Base-by-base conservation (phyloP, 2,797 vertebrate genomes). In the Alosa sapidissima region DNA sequence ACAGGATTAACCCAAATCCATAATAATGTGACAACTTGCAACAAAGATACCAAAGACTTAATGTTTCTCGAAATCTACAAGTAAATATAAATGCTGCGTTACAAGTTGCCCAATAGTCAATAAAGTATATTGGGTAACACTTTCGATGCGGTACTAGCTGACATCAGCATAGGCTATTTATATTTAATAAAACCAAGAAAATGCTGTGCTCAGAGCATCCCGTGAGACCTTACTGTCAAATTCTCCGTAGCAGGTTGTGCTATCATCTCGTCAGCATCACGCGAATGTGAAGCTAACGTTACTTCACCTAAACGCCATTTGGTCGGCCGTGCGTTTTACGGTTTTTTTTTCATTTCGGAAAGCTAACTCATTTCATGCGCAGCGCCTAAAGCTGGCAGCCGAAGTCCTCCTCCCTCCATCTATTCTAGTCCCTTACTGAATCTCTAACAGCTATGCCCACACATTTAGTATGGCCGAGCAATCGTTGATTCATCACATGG, bases 401-500 rank as follows among this genome's bases (percentile, higher is more conserved):
- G 65, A 16, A 41, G 13, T 41, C 72, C 47, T 47, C 16, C 6
- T 36, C 0, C 72, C 36, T 28, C 33, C 68, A 2, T 21, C 72
- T 36, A 78, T 41, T 45, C 72, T 78, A 21, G 72, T 47, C 41
- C 72, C 72, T 78, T 9, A 78, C 41, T 47, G 14, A 36, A 78
- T 47, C 19, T 78, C 72, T 19, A 78, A 47, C 41, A 19, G 72
- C 72, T 45, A 78, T 78, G 72, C 72, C 72, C 72, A 78, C 72
- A 47, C 72, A 78, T 78, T 78, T 78, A 78, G 41, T 78, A 41
- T 47, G 72, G 16, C 72, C 72, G 36, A 78, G 72, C 41, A 78
- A 47, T 78, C 14, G 36, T 78, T 78, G 36, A 45, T 78, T 78
- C 72, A 78, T 78, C 72, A 78, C 72, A 78, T 78, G 72, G 72